Evolutionary conservation across 2,797 vertebrate genomes (phyloP).

Genomic region (Artibeus jamaicensis): DNA sequence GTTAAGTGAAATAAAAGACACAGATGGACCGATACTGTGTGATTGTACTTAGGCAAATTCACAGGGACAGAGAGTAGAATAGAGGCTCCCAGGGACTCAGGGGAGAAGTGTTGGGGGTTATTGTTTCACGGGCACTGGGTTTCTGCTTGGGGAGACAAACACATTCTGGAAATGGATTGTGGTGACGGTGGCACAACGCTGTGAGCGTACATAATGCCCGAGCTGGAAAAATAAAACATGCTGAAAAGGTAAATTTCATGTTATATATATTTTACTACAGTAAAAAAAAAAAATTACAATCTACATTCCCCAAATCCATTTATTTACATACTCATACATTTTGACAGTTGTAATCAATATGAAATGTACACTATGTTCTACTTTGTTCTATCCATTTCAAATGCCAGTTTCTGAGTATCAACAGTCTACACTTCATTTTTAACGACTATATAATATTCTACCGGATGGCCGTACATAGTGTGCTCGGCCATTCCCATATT

Average conservation of each 20-base stretch:
- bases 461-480: not conserved
- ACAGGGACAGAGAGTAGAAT: not conserved
- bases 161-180: not conserved
- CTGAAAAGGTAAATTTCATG: not conserved
- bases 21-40: not conserved
- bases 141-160: not conserved
- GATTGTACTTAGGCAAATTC: not conserved
- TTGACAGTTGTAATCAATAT: not conserved
- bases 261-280: not conserved
- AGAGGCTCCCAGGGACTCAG: not conserved
- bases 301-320: not conserved
- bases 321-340: not conserved
- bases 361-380: not conserved
- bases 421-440: not conserved
- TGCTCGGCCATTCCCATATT: not conserved
- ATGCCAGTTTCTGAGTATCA: not conserved
- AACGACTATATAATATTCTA: not conserved
- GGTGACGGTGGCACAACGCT: not conserved
- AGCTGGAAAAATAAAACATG: not conserved
- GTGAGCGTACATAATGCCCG: not conserved
- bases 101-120: not conserved
- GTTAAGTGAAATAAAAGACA: not conserved
- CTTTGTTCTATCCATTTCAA: not conserved
- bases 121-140: not conserved
- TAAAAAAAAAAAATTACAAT: not conserved